A percentile compares a stretch with the other conserved stretches of the same genome.
These are phyloP conservation scores for Dryas iulia DNA, from an alignment of 1,140 invertebrate genomes.

Conservation along the genomic window DNA sequence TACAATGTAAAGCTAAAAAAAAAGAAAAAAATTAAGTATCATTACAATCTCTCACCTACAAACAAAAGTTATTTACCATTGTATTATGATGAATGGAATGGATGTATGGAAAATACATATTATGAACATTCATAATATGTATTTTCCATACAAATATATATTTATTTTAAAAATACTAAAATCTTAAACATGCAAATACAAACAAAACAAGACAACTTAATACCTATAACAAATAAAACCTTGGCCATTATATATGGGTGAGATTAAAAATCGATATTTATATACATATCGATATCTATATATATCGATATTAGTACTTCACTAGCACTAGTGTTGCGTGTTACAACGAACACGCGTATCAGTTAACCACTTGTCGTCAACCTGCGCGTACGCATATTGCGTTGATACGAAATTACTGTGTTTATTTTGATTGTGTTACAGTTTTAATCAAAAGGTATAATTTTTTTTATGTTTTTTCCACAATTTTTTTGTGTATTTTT, in stretches of 20 bases:
- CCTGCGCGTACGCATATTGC: constrained; percentile 11
- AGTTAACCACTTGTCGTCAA: constrained; percentile 20
- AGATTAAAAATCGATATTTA: constrained; percentile 20
- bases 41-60: too few relatives aligned
- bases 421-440: constrained; percentile 1
- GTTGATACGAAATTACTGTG: not conserved
- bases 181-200: too few relatives aligned
- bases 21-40: too few relatives aligned
- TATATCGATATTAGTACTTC: constrained; percentile 6
- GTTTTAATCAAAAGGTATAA: constrained; percentile 9
- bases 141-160: too few relatives aligned
- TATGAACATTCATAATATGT: too few relatives aligned
- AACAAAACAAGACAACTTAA: not conserved
- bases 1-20: too few relatives aligned
- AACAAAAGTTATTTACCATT: too few relatives aligned
- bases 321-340: constrained; percentile 20
- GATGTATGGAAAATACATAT: too few relatives aligned
- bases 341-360: constrained; percentile 6
- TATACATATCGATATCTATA: constrained; percentile 15
- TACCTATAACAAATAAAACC: not conserved
- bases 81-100: too few relatives aligned
- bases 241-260: constrained; percentile 15
- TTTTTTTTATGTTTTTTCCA: not conserved
- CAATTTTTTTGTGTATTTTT: not conserved
- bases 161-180: too few relatives aligned